Conservation (phyloP, 2,113 vertebrate species). For the Triplophysa tibetana region DNA sequence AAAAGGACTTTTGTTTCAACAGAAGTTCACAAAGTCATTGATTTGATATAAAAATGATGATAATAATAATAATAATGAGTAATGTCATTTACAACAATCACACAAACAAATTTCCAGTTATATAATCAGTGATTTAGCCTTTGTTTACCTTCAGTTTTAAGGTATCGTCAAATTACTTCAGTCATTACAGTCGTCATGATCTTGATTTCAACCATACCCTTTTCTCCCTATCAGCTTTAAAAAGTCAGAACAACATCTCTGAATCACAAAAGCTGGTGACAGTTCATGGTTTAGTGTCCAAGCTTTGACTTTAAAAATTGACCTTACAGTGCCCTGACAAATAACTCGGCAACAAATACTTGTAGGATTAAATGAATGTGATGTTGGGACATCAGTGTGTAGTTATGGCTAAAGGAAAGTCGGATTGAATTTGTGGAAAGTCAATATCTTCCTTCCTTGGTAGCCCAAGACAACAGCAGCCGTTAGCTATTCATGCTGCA, state of each 20-base stretch:
- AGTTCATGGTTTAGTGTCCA: neutral
- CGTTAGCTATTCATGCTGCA: constrained; percentile 11
- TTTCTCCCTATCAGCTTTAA: neutral
- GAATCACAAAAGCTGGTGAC: neutral
- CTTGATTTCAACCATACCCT: neutral
- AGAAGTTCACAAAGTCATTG: no score
- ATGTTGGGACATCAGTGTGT: neutral
- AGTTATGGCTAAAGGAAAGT: constrained; percentile 6
- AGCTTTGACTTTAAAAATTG: neutral
- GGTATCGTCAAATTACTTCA: no score
- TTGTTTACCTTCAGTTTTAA: no score
- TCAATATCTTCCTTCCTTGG: constrained; percentile 38
- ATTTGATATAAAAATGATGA: no score
- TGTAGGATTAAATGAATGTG: constrained; percentile 22
- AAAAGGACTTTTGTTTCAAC: no score
- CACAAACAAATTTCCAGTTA: no score
- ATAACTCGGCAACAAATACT: constrained; percentile 38
- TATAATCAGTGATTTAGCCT: no score
- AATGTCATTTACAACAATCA: no score
- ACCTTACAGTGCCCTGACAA: neutral
- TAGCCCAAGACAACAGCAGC: constrained; percentile 35
- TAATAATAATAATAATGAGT: no score
- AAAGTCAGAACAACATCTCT: neutral
- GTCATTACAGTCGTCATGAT: no score
- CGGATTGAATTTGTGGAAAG: constrained; percentile 43